Evolutionary conservation across 30 jellyfish, hydroid and myxozoan genomes (phyloP), one percentile per base, ranked within the genome.

Genomic region (Turritopsis rubra): DNA sequence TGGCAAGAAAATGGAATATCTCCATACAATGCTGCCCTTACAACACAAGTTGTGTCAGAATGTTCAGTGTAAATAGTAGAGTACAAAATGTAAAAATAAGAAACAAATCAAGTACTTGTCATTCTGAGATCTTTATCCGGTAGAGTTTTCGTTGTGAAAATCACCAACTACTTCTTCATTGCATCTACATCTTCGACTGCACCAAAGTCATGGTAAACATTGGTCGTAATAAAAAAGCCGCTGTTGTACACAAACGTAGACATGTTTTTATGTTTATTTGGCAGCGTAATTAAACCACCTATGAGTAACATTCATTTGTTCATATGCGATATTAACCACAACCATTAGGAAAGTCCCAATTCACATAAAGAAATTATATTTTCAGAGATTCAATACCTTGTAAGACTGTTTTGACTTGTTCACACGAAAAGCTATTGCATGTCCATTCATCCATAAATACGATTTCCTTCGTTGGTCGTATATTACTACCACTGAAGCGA

Each of bases 141-240:
- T 8, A 21, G 76, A 21, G 76, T 66, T 26, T 66, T 66, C 27
- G 76, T 66, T 66, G 8, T 26, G 76, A 66, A 66, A 66, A 66
- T 26, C 29, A 21, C 76, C 27, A 66, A 26, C 27, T 17, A 1
- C 27, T 26, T 21, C 76, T 21, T 21, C 29, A 66, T 17, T 21
- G 76, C 76, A 1, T 66, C 76, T 21, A 28, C 54, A 28, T 29
- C 79, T 22, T 72, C 90, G 21, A 28, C 60, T 53, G 73, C 66
- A 17, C 54, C 54, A 53, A 83, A 72, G 21, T 53, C 29, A 0
- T 87, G 90, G 28, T 29, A 29, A 21, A 26, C 76, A 85, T 82
- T 82, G 52, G 68, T 52, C 28, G 87, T 82, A 21, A 82, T 82
- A 73, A 52, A 82, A 31, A 66, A 81, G 18, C 78, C 90, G 19